Base-by-base conservation (phyloP, 1,140 invertebrate genomes). In the Platyscapa corneri region DNA sequence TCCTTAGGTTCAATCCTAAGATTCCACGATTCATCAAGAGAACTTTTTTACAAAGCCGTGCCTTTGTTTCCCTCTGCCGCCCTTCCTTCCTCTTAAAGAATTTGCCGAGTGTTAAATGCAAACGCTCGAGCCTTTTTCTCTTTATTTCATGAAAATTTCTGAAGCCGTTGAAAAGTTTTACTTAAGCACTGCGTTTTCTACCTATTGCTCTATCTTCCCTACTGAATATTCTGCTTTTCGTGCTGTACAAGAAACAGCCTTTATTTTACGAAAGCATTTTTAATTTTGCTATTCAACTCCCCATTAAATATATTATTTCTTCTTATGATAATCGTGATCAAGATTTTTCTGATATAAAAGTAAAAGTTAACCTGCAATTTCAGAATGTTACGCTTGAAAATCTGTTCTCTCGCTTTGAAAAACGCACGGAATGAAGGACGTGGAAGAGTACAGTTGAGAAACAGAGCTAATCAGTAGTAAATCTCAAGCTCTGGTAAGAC, bases 1-100 rank as follows among this genome's bases (percentile, higher is more conserved):
- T n/a, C n/a, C n/a, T n/a, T 46, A 39, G 30, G 32, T 10, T n/a
- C 32, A 60, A 74, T 80, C 32, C 67, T 56, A 79, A 27, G 76
- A 85, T 85, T 80, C 74, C 74, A 67, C 32, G 46, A 85, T 85
- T 85, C 77, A 85, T 85, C 83, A 85, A 60, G 30, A 16, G 32
- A 27, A 37, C 30, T 30, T 77, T 84, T 83, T 84, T 74, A 53
- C 37, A 67, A 46, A 80, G 49, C 5, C 37, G 42, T 42, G 0
- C 39, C 3, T 27, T 16, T 30, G 3, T 30, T 76, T 39, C 39
- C 39, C 34, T 37, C 34, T 37, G 0, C 37, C 7, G 6, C 18
- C 34, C 37, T 42, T 18, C 14, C 46, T 5, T 46, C 2, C 53
- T 34, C 14, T 77, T 34, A 77, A 77, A 10, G 16, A 77, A 77